Conservation (phyloP, 2,888 invertebrate species). For the Alentia gelatinosa region DNA sequence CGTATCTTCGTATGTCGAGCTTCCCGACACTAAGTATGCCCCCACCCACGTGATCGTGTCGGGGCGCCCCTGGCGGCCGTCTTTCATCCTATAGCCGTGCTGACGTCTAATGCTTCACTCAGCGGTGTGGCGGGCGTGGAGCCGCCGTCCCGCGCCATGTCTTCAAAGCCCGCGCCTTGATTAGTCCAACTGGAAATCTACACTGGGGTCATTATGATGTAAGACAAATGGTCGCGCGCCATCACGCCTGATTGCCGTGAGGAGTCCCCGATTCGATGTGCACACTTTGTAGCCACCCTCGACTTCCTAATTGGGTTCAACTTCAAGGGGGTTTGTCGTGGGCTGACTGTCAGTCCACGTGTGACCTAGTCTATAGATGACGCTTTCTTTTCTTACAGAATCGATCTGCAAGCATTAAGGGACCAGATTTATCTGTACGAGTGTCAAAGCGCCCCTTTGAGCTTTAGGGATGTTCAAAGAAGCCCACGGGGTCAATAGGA, state of each 20-base stretch:
- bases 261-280: not conserved
- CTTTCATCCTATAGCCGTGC: no score
- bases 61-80: no score
- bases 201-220: constrained; percentile 31
- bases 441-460: no score
- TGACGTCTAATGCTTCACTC: no score
- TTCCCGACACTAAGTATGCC: no score
- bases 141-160: no score
- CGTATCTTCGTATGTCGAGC: no score
- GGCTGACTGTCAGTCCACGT: not conserved
- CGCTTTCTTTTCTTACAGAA: not conserved
- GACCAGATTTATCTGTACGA: not conserved
- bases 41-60: no score
- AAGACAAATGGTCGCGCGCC: not conserved
- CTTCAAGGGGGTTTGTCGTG: not conserved
- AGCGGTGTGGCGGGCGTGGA: no score
- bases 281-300: not conserved
- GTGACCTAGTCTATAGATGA: not conserved
- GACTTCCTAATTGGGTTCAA: constrained; percentile 16
- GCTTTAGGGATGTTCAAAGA: no score
- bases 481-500: no score
- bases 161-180: no score
- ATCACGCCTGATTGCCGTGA: not conserved
- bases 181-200: not conserved
- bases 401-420: not conserved